Evolutionary conservation across 2,113 vertebrate species (phyloP).

Genomic region (Cettia cetti): DNA sequence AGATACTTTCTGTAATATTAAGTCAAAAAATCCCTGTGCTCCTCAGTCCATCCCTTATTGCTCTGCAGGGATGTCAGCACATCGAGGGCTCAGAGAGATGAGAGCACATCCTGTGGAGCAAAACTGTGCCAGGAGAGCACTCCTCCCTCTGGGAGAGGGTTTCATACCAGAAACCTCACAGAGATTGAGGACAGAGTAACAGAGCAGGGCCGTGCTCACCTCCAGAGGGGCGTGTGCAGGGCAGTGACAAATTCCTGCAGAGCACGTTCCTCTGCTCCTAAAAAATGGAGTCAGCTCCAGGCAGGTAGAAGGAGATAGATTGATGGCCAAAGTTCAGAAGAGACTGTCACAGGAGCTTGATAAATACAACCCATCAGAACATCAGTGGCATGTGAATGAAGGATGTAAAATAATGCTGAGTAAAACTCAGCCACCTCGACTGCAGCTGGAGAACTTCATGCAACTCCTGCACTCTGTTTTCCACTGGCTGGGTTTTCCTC

Average conservation of each 20-base stretch:
- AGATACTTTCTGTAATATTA: neutral
- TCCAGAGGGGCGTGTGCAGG: accelerated
- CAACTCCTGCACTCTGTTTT: neutral
- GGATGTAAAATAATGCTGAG: accelerated
- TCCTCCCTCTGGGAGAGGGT: neutral
- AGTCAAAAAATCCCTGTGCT: neutral
- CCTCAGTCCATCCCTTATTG: neutral
- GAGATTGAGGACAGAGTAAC: accelerated
- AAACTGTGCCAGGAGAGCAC: neutral
- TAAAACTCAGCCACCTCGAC: neutral
- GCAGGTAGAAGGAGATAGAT: neutral
- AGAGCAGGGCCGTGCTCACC: neutral
- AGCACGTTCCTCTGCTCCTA: neutral
- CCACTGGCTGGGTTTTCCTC: neutral
- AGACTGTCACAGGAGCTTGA: neutral
- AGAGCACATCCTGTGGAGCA: neutral
- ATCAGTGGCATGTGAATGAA: neutral
- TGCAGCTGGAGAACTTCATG: neutral
- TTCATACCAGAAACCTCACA: neutral
- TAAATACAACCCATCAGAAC: neutral
- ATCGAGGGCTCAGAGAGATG: neutral
- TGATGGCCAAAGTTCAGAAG: neutral
- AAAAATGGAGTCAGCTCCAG: neutral
- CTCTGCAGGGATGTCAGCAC: accelerated
- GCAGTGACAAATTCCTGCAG: neutral